Evolutionary conservation across 2,888 invertebrate species (phyloP).

Genomic region (Phortica magna): DNA sequence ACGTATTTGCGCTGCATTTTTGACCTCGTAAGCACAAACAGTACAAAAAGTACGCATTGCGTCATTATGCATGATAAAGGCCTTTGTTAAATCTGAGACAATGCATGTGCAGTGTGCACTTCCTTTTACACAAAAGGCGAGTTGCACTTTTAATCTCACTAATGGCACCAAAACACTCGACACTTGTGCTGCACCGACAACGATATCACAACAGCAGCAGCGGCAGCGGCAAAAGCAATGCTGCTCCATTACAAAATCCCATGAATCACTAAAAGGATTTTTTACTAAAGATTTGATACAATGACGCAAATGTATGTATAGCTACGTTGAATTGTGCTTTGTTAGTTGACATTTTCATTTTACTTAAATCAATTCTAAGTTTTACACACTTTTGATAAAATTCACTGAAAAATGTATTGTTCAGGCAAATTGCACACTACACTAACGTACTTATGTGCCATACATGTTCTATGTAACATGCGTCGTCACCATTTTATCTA

Average conservation of each 20-base stretch:
- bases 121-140: slow-evolving; percentile 16
- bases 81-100: slow-evolving; percentile 19
- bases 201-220: background rate
- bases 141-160: slow-evolving; percentile 34
- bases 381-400: background rate
- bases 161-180: slow-evolving; percentile 10
- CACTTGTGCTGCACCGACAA: background rate
- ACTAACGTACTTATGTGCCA: background rate
- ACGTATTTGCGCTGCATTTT: slow-evolving; percentile 13
- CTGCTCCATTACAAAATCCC: background rate
- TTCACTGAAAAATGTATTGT: background rate
- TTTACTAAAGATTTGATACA: background rate
- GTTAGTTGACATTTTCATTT: background rate
- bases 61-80: slow-evolving; percentile 25
- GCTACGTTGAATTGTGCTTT: background rate
- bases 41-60: slow-evolving; percentile 27
- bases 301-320: background rate
- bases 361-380: background rate
- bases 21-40: slow-evolving; percentile 19
- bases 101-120: slow-evolving; percentile 5
- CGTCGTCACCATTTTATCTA: no score
- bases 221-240: background rate
- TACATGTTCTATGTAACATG: no score
- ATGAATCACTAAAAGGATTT: slow-evolving; percentile 9
- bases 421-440: no score